Conservation (phyloP, 2,113 vertebrate species). For the pig (Sus scrofa) region DNA sequence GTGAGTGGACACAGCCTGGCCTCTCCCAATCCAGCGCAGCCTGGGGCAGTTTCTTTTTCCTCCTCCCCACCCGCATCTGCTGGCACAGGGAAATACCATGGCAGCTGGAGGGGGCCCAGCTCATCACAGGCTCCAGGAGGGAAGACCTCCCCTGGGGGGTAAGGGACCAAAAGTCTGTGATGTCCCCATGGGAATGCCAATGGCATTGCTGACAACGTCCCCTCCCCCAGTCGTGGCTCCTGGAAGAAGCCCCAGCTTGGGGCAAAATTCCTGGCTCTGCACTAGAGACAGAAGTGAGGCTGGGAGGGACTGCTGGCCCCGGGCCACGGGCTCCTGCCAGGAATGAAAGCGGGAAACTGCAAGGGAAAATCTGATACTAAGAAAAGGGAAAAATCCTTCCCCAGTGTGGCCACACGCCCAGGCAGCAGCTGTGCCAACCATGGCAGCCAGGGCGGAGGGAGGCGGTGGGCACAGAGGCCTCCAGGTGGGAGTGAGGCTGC, state of each 20-base stretch:
- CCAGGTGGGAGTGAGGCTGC: neutral
- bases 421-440: neutral
- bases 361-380: neutral
- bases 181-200: neutral
- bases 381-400: neutral
- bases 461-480: neutral
- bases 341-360: constrained; percentile 12
- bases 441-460: neutral
- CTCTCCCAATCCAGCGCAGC: neutral
- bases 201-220: neutral
- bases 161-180: neutral
- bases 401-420: neutral
- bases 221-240: neutral
- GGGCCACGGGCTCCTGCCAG: neutral
- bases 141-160: neutral
- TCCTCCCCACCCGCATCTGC: neutral
- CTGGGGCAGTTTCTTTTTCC: neutral
- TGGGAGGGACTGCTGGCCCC: neutral
- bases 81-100: neutral
- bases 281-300: neutral
- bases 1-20: neutral
- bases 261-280: neutral
- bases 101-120: neutral
- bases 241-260: neutral
- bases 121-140: neutral